Evolutionary conservation across 1,140 invertebrate species (phyloP).

Genomic region (Mesaphorura yosii): DNA sequence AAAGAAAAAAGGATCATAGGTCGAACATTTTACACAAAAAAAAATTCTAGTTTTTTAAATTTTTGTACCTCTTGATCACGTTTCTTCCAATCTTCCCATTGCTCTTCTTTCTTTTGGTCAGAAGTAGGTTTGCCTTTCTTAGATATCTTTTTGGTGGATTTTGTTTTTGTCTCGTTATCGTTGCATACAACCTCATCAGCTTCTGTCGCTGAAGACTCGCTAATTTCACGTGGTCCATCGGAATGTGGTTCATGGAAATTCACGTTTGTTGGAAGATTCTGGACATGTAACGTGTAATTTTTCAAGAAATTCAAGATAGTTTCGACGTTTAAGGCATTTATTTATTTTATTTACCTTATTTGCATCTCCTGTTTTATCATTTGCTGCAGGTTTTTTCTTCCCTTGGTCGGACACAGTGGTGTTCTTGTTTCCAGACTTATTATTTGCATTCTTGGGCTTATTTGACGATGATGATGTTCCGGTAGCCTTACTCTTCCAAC

Average conservation of each 20-base stretch:
- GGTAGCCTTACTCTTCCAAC: too few relatives aligned
- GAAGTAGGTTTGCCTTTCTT: background rate
- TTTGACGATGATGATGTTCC: too few relatives aligned
- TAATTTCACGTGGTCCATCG: too few relatives aligned
- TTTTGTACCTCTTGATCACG: constrained; percentile 14
- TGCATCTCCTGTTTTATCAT: background rate
- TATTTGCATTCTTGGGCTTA: too few relatives aligned
- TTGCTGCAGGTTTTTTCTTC: background rate
- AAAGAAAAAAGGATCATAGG: constrained; percentile 20
- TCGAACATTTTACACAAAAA: background rate
- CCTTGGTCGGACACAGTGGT: background rate
- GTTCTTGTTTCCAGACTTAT: background rate
- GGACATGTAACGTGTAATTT: too few relatives aligned
- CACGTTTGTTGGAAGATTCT: too few relatives aligned
- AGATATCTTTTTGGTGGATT: background rate
- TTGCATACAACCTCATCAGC: background rate
- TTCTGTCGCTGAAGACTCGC: too few relatives aligned
- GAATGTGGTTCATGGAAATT: too few relatives aligned
- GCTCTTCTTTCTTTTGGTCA: too few relatives aligned
- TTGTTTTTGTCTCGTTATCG: background rate
- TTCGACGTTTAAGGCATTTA: too few relatives aligned
- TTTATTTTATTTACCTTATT: too few relatives aligned
- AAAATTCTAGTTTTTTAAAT: background rate
- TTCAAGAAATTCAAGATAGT: too few relatives aligned
- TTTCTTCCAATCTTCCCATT: constrained; percentile 17